Base-by-base conservation (phyloP, 2,888 invertebrate genomes). In the Archips crataeganus region DNA sequence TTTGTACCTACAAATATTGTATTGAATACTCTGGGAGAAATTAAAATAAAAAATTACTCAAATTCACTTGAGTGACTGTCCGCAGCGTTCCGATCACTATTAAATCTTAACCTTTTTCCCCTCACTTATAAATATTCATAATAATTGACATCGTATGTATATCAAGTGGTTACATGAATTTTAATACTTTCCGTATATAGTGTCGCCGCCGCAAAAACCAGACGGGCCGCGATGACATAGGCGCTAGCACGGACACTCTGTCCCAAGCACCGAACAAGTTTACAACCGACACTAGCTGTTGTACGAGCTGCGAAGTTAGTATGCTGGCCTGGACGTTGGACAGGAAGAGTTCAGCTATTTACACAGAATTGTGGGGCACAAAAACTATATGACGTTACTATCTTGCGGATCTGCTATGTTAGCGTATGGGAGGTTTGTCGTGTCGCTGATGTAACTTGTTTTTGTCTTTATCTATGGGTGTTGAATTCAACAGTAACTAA, bases 91-190 rank as follows among this genome's bases (percentile, higher is more conserved):
- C 80, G 86, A 88, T 90, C 85, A 77, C 79, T 82, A 87, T 86
- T 86, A 87, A 87, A 90, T 89, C 85, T 85, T 79, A 79, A 77
- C 82, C 85, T 86, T 84, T 83, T 87, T 84, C 83, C 73, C 66
- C 75, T 64, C 77, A 75, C 77, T 81, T 81, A 88, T 91, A 87
- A 84, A 91, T 91, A 91, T 90, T 90, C 89, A 90, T 87, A 83
- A 77, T 80, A 82, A 84, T 85, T 82, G 82, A 77, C 82, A 78
- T 78, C 79, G 81, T 42, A 66, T 76, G 83, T 82, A 86, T 86
- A 89, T 83, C 81, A 85, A 82, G 78, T 79, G 84, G 79, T 77
- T 80, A 81, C 81, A 86, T 88, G 88, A 86, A 90, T 90, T 86
- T 90, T 89, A 86, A 89, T 87, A 83, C 78, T 42, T 45, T 47